Evolutionary conservation across 1,140 invertebrate species (phyloP).

Genomic region (Bombyx mandarina): DNA sequence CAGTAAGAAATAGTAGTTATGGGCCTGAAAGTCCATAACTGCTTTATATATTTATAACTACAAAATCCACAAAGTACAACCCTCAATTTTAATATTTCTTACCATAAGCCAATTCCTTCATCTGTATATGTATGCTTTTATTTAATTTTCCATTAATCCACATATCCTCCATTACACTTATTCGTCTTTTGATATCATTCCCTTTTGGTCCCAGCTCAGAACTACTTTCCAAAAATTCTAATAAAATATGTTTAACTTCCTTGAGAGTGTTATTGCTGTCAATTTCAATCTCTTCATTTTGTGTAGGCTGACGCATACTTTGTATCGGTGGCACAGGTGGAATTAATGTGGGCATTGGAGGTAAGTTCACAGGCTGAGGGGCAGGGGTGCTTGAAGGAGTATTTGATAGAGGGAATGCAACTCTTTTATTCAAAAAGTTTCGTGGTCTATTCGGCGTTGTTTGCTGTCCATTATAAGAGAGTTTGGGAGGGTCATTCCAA

Average conservation of each 20-base stretch:
- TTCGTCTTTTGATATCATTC: conserved; percentile 62
- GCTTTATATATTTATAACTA: too few relatives aligned
- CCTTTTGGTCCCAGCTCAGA: conserved; percentile 55
- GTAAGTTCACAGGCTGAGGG: conserved; percentile 26
- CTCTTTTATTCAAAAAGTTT: conserved; percentile 68
- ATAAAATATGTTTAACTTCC: conserved; percentile 49
- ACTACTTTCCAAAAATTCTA: conserved; percentile 42
- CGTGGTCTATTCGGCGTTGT: conserved; percentile 53
- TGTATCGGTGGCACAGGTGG: conserved; percentile 16
- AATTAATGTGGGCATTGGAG: conserved; percentile 27
- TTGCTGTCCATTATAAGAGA: conserved; percentile 54
- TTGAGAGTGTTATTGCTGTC: conserved; percentile 37
- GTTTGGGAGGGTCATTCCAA: conserved; percentile 72
- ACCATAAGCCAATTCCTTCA: conserved; percentile 64
- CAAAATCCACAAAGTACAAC: too few relatives aligned
- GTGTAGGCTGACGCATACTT: conserved; percentile 11
- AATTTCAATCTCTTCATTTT: conserved; percentile 23
- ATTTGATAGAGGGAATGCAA: conserved; percentile 65
- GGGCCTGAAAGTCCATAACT: too few relatives aligned
- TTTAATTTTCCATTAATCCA: conserved; percentile 66
- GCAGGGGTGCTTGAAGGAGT: conserved; percentile 17
- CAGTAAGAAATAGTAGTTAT: too few relatives aligned
- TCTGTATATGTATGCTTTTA: conserved; percentile 47
- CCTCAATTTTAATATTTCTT: conserved; percentile 9
- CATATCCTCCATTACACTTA: conserved; percentile 66